Base-by-base conservation (phyloP, 2,113 vertebrate genomes). In the Mesembrinibis cayennensis region DNA sequence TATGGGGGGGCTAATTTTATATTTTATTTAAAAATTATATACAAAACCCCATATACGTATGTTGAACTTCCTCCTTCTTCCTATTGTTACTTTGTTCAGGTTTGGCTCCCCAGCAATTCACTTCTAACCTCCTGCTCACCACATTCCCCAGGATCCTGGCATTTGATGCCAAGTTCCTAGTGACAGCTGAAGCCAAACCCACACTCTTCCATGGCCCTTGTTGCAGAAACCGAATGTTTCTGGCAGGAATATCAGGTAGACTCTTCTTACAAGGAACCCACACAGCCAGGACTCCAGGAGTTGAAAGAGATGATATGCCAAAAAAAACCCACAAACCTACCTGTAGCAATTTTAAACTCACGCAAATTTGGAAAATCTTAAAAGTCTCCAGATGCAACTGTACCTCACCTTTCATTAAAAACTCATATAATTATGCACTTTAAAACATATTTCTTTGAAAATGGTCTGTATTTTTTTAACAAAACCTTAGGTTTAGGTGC, bases 141-240 rank as follows among this genome's bases (percentile, higher is more conserved):
- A 5, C 19, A 52, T 80, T 92, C 45, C 29, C 6, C 71, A 40
- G 34, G 11, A 82, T 76, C 53, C 62, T 63, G 17, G 18, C 29
- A 2, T 74, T 91, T 53, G 36, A 49, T 61, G 49, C 22, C 73
- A 70, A 66, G 55, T 18, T 45, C 12, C 42, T 47, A 63, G 34
- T 38, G 44, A 82, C 82, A 87, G 61, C 17, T 90, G 74, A 95
- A 95, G 38, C 16, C 40, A 87, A 94, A 58, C 22, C 42, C 63
- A 50, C n/a, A 42, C 8, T 47, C 8, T 59, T 53, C 73, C 8
- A 2, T 14, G 20, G 26, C 13, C 22, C 29, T 62, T 82, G 73
- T 71, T 87, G 42, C 65, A 90, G 42, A 79, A 96, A 50, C 4
- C 7, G 71, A 84, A 50, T 29, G 10, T 71, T 93, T 91, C 58